A percentile compares a stretch with the other conserved stretches of the same genome.
Evolutionary conservation across 2,888 invertebrate genomes (phyloP).

Genomic region (Thera obeliscata): DNA sequence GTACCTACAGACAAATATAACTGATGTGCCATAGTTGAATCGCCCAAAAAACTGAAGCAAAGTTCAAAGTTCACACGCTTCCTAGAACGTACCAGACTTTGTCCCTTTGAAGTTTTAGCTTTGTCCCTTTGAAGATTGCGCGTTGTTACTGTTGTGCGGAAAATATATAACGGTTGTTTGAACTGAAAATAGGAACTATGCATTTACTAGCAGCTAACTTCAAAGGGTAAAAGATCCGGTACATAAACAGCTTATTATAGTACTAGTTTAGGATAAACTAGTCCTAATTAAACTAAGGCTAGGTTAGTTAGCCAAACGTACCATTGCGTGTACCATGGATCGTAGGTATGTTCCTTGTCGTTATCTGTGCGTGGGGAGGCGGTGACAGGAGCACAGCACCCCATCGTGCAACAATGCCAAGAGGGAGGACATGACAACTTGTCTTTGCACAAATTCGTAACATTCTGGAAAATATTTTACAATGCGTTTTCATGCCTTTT

Average conservation of each 20-base stretch:
- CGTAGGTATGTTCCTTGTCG: slow-evolving; percentile 52
- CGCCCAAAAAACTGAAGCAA: background rate
- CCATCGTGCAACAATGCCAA: slow-evolving; percentile 82
- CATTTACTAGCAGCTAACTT: too few species aligned
- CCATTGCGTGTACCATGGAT: slow-evolving; percentile 75
- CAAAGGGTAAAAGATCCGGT: too few species aligned
- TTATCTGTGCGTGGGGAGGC: slow-evolving; percentile 63
- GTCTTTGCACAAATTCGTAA: slow-evolving; percentile 26
- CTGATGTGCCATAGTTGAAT: too few species aligned
- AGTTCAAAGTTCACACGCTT: background rate
- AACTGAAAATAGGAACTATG: too few species aligned
- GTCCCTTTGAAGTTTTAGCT: too few species aligned
- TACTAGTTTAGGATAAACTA: too few species aligned
- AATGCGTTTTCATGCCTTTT: too few species aligned
- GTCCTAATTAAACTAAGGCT: background rate
- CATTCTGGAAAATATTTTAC: slow-evolving; percentile 23
- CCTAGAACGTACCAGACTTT: background rate
- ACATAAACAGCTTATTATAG: too few species aligned
- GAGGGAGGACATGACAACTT: slow-evolving; percentile 22
- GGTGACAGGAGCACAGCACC: slow-evolving; percentile 85
- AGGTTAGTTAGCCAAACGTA: slow-evolving; percentile 41
- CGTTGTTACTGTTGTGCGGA: too few species aligned
- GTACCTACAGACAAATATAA: too few species aligned
- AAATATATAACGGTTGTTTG: too few species aligned
- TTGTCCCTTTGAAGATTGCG: too few species aligned